Percentiles rank a stretch among this genome's conserved stretches.
These are phyloP conservation scores for Buathra laborator DNA, from an alignment of 2,888 invertebrate species.

Conservation along the genomic window DNA sequence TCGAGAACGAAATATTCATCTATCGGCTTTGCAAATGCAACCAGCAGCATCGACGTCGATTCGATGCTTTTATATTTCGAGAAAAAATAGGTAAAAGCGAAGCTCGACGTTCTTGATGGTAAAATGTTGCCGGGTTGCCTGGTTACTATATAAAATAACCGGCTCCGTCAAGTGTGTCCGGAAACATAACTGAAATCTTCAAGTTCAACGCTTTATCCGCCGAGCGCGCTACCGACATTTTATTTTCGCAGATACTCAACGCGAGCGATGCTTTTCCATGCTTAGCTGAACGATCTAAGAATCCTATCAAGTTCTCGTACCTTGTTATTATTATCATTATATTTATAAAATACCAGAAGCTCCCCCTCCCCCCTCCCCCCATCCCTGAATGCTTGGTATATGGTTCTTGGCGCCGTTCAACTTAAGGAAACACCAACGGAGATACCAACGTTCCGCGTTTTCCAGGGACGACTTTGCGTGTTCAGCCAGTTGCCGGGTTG, in stretches of 20 bases:
- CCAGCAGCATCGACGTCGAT: background rate
- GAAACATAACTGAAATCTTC: background rate
- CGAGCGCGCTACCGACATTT: slow-evolving; percentile 7
- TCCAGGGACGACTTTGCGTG: slow-evolving; percentile 73
- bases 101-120: background rate
- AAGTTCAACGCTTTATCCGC: slow-evolving; percentile 56
- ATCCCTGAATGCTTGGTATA: background rate
- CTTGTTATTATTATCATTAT: slow-evolving; percentile 6
- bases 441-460: slow-evolving; percentile 51
- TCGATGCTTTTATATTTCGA: too few relatives aligned
- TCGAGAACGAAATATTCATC: slow-evolving; percentile 8
- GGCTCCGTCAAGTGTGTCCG: slow-evolving; percentile 20
- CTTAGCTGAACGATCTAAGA: slow-evolving; percentile 51
- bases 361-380: background rate
- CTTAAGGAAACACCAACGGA: slow-evolving; percentile 25
- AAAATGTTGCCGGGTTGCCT: background rate
- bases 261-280: slow-evolving; percentile 40
- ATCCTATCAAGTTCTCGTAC: slow-evolving; percentile 24
- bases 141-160: background rate
- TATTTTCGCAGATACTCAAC: slow-evolving; percentile 10
- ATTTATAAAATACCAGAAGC: slow-evolving; percentile 37
- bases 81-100: slow-evolving; percentile 15
- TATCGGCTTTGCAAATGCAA: background rate
- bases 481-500: slow-evolving; percentile 80
- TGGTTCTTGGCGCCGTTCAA: slow-evolving; percentile 42